Percentiles rank a stretch among this genome's conserved stretches.
Evolutionary conservation across 2,113 vertebrate genomes (phyloP).

Genomic region (Cygnus atratus): DNA sequence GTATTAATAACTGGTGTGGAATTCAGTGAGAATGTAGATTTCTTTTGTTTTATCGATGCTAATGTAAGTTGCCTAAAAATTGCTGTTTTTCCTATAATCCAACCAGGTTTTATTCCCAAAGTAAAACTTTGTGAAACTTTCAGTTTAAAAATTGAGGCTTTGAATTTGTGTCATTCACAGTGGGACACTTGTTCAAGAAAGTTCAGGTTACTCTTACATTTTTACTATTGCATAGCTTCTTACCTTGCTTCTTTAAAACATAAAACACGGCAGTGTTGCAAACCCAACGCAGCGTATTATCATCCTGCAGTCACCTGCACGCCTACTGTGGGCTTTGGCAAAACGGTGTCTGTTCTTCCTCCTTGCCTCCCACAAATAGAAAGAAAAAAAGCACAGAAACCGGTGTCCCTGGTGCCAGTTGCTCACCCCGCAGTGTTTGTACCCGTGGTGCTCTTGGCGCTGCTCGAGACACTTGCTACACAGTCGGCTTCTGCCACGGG

Average conservation of each 20-base stretch:
- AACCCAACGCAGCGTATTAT: rapidly evolving
- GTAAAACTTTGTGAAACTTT: background rate
- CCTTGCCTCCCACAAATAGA: background rate
- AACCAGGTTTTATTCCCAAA: background rate
- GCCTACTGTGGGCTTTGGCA: background rate
- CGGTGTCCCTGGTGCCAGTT: rapidly evolving
- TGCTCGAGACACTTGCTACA: background rate
- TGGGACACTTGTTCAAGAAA: background rate
- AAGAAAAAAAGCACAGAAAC: no score
- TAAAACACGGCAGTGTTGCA: background rate
- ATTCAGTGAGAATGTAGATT: no score
- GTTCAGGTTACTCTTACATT: background rate
- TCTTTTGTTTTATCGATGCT: background rate
- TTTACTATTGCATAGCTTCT: background rate
- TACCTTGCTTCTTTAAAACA: background rate
- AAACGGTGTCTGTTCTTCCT: background rate
- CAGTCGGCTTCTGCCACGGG: background rate
- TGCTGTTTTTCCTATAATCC: background rate
- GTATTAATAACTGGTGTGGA: background rate
- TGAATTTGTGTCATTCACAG: background rate
- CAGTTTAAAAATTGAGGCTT: background rate
- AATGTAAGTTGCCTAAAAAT: background rate
- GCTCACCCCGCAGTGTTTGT: background rate
- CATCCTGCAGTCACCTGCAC: background rate
- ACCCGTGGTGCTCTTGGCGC: no score